Conservation (phyloP, 2,113 vertebrate species). For the Centropus bengalensis region DNA sequence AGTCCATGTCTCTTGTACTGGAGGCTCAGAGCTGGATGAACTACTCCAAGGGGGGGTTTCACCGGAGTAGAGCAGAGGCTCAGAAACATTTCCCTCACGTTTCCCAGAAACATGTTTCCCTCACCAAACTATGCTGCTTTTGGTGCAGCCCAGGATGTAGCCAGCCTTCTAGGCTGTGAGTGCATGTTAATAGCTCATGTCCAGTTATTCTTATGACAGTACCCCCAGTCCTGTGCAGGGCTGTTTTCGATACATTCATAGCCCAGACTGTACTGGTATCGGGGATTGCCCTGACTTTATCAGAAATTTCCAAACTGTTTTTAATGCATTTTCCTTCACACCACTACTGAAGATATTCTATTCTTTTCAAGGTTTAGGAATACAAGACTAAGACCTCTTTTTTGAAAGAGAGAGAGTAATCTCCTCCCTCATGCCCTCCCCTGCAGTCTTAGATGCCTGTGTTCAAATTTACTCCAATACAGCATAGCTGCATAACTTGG, state of each 20-base stretch:
- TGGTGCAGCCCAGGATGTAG: fast-evolving
- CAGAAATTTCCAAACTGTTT: not conserved
- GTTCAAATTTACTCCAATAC: not conserved
- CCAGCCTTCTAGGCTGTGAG: not conserved
- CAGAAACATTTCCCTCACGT: not conserved
- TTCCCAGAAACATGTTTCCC: not conserved
- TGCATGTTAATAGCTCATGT: fast-evolving
- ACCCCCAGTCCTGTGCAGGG: not conserved
- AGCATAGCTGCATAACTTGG: not conserved
- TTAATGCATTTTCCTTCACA: not conserved
- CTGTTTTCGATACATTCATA: not conserved
- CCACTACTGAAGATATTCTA: not conserved
- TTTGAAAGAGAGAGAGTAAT: not conserved
- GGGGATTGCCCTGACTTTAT: not conserved
- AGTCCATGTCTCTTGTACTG: not conserved
- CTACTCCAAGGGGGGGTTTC: not conserved
- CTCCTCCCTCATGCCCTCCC: not conserved
- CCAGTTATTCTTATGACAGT: not conserved
- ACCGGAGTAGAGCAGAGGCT: not conserved
- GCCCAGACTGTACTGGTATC: fast-evolving
- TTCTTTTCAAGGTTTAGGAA: not conserved
- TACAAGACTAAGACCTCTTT: not conserved
- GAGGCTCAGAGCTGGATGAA: fast-evolving
- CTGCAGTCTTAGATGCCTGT: not conserved
- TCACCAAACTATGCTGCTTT: fast-evolving